Evolutionary conservation across 2,888 invertebrate genomes (phyloP).

Genomic region (Nebria salina): DNA sequence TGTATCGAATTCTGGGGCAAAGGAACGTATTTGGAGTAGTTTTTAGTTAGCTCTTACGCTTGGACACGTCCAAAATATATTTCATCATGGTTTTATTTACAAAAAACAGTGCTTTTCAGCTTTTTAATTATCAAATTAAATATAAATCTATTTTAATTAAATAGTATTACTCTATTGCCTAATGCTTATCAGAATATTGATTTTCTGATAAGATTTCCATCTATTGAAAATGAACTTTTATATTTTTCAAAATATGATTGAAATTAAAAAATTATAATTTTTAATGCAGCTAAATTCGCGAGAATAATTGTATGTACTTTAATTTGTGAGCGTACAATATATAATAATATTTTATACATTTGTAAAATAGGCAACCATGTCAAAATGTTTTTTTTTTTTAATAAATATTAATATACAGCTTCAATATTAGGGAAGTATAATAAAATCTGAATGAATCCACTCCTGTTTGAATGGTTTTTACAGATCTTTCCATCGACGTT

Average conservation of each 20-base stretch:
- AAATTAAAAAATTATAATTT: no score
- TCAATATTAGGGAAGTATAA: background rate
- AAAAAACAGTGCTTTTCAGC: background rate
- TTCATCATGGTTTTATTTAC: background rate
- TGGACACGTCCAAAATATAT: background rate
- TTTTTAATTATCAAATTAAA: no score
- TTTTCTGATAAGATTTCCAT: no score
- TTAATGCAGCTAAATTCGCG: no score
- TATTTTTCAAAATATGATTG: no score
- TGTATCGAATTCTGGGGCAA: slow-evolving; percentile 4
- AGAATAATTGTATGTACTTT: background rate
- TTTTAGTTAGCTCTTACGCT: background rate
- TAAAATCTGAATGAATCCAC: background rate
- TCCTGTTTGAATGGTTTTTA: background rate
- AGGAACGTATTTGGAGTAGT: slow-evolving; percentile 2
- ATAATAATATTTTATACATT: no score
- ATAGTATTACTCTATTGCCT: no score
- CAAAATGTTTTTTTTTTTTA: no score
- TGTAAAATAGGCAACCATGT: no score
- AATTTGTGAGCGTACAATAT: background rate
- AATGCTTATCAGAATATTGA: no score
- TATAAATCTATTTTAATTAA: no score
- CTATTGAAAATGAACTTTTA: no score
- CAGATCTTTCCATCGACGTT: slow-evolving; percentile 17
- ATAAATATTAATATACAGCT: background rate